These are phyloP conservation scores for Bostrychus sinensis DNA, from an alignment of 2,113 vertebrate species.

Conservation along the genomic window DNA sequence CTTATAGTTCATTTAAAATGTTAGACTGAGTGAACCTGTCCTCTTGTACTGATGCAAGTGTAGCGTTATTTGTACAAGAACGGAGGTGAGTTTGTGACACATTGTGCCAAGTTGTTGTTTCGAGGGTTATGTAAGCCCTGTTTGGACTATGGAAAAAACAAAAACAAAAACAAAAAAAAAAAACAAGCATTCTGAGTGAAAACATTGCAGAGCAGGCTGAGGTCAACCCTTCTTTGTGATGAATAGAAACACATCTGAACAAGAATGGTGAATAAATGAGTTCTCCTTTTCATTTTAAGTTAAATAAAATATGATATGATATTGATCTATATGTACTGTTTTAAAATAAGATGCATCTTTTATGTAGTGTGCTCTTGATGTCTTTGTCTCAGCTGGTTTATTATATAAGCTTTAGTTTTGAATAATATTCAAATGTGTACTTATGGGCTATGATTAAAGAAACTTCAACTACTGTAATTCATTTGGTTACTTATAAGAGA, in stretches of 20 bases:
- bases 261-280: neutral
- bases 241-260: neutral
- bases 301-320: no score
- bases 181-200: neutral
- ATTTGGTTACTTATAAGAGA: no score
- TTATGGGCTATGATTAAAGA: no score
- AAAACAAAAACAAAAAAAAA: no score
- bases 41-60: constrained; percentile 1
- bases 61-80: neutral
- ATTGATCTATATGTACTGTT: no score
- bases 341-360: no score
- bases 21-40: neutral
- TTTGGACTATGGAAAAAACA: neutral
- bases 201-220: neutral
- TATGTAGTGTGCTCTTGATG: no score
- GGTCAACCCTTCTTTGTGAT: neutral
- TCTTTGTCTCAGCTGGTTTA: no score
- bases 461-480: no score
- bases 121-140: neutral
- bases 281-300: neutral
- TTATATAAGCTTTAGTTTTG: no score
- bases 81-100: neutral
- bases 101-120: neutral
- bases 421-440: no score
- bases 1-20: neutral